Evolutionary conservation across 2,797 vertebrate genomes (phyloP), one percentile per base, ranked within the genome.

Genomic region (Labeo calbasu): DNA sequence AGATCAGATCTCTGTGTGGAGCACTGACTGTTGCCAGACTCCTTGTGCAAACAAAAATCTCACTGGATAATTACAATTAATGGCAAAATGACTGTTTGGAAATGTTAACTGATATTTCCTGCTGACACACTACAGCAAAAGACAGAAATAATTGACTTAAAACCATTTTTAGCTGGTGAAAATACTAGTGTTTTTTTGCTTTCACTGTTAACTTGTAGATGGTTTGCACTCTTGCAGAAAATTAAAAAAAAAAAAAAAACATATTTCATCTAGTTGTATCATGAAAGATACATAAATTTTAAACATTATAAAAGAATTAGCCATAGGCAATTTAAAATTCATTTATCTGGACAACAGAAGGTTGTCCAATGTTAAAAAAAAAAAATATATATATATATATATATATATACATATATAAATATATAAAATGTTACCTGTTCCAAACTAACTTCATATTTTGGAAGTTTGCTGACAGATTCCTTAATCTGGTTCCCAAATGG

Each of bases 401-500:
- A n/a, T n/a, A 19, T 19, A 59, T 46, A 46, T 5, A 61, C 25
- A 25, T 15, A 68, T 25, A 25, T 14, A 50, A 2, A 63, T 2
- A 80, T n/a, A 8, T 23, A 50, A 9, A 4, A 4, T 0, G 12
- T 88, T 89, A 99, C 98, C 97, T 99, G 98, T 87, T 99, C 95
- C 88, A 98, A 77, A 81, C 89, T 91, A 84, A 99, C 91, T 90
- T 96, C 94, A 79, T 99, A 99, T 92, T 97, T 98, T 12, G 98
- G 98, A 84, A 99, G 96, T 89, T 95, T 91, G 43, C 93, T 88
- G 88, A 98, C 95, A 85, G 96, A 95, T 82, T 99, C 98, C 94
- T 95, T 98, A 92, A 99, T 98, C 90, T 98, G 98, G 90, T 97
- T 99, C 91, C 98, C 98, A 95, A 99, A 99, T 28, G 97, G 98